Evolutionary conservation across 1,140 invertebrate genomes (phyloP), one percentile per base, ranked within the genome.

Genomic region (Megalopta genalis): DNA sequence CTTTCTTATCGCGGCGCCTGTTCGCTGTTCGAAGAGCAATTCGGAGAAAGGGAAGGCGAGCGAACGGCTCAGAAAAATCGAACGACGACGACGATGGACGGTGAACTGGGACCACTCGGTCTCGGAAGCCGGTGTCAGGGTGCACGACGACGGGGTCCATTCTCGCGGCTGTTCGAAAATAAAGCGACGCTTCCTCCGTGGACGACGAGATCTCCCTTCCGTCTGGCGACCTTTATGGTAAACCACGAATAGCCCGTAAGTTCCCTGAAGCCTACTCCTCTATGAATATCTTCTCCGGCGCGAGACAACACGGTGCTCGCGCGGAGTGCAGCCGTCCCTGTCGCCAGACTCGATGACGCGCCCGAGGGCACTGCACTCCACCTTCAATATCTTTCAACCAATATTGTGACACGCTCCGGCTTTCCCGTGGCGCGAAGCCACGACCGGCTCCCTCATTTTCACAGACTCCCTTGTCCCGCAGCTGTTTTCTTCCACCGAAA

Each of bases 171-270:
- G n/a, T 83, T 86, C 86, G 86, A 87, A 88, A 89, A 89, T 88
- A 89, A 63, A 68, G 52, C 67, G 70, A 32, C 64, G 73, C 72
- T 80, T 78, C 80, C 66, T 76, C 68, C 84, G 78, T 81, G 64
- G 46, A 42, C 27, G 66, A 23, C 60, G 37, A n/a, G n/a, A 67
- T 64, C 49, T 62, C 25, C 62, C 57, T 42, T 52, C 49, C 60
- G 49, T 65, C 54, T n/a, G 66, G 32, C 68, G 65, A 76, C 79
- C 80, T 86, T 89, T 89, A 87, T 83, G 87, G 88, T 82, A 79
- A 86, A 89, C 86, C 86, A 88, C 84, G 88, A 90, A 90, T 90
- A 90, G 88, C 87, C 70, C 83, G 79, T 80, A 83, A 86, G 81
- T 89, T 90, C 88, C 80, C 65, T 80, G 79, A 87, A 90, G 86